phyloP scores from a whole-genome alignment of 2,888 invertebrate species.

The Perithous albicinctus region DNA sequence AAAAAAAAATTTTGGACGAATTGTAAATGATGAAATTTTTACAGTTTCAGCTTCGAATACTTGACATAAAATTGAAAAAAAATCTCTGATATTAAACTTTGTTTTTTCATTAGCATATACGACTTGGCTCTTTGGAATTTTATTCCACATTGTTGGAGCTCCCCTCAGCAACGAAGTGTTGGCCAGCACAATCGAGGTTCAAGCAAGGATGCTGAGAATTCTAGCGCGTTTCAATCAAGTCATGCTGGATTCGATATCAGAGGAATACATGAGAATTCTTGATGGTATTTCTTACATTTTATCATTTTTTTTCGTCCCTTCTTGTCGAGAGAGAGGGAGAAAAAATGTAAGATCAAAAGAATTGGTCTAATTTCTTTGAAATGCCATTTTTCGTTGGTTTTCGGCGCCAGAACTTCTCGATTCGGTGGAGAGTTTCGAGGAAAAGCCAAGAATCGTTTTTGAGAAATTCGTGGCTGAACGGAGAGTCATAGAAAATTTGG shows the following conservation, averaged over 20 bases:
- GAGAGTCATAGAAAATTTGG: conserved; percentile 74
- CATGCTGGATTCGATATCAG: conserved; percentile 76
- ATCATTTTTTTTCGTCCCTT: neutral
- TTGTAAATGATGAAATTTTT: no score
- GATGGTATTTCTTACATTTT: conserved; percentile 71
- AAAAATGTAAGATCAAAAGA: no score
- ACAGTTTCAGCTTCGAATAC: no score
- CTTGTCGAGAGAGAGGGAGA: no score
- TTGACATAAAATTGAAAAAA: neutral
- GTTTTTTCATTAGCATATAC: conserved; percentile 87
- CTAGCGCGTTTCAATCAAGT: conserved; percentile 76
- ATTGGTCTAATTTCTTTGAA: no score
- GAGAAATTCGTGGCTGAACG: conserved; percentile 74
- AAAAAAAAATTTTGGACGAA: no score
- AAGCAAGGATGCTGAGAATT: conserved; percentile 80
- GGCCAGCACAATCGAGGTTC: conserved; percentile 77
- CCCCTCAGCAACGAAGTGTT: conserved; percentile 75
- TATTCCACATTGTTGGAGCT: conserved; percentile 88
- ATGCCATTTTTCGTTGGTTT: neutral
- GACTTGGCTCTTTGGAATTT: conserved; percentile 89
- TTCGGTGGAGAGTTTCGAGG: conserved; percentile 66
- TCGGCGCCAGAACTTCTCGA: conserved; percentile 78
- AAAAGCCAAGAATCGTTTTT: conserved; percentile 61
- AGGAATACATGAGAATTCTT: conserved; percentile 77
- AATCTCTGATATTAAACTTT: neutral